Percentiles rank a stretch among this genome's conserved stretches.
phyloP scores from a whole-genome alignment of 2,797 vertebrate species.

The Botia kubotai region DNA sequence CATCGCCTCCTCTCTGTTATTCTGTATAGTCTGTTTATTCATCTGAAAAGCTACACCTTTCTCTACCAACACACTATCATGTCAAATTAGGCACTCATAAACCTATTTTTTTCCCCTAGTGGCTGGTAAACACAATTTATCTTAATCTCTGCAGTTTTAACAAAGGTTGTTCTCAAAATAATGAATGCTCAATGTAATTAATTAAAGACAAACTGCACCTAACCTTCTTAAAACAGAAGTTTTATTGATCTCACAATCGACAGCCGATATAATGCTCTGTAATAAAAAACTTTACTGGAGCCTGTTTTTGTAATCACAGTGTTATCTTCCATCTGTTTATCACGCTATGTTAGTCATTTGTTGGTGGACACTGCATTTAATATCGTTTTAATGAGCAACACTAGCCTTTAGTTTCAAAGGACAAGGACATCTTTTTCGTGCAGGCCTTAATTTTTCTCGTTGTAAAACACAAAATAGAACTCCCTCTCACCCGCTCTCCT shows the following conservation, averaged over 20 bases:
- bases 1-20: neutral
- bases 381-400: conserved; percentile 55
- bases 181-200: conserved; percentile 72
- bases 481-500: conserved; percentile 30
- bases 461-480: conserved; percentile 27
- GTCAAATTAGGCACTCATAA: conserved; percentile 61
- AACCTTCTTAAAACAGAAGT: conserved; percentile 64
- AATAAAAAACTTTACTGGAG: conserved; percentile 70
- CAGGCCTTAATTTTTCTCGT: conserved; percentile 68
- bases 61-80: conserved; percentile 43
- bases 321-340: conserved; percentile 69
- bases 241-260: conserved; percentile 74
- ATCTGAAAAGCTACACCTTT: conserved; percentile 25
- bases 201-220: conserved; percentile 65
- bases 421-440: conserved; percentile 70
- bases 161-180: conserved; percentile 69
- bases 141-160: conserved; percentile 71
- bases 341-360: conserved; percentile 54
- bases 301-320: conserved; percentile 67
- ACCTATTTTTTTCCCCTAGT: conserved; percentile 52
- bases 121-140: conserved; percentile 74
- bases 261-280: conserved; percentile 68
- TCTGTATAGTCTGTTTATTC: conserved; percentile 17
- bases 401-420: conserved; percentile 60
- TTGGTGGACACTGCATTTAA: conserved; percentile 61